Evolutionary conservation across 2,888 invertebrate species (phyloP).

Genomic region (Eupithecia insigniata): DNA sequence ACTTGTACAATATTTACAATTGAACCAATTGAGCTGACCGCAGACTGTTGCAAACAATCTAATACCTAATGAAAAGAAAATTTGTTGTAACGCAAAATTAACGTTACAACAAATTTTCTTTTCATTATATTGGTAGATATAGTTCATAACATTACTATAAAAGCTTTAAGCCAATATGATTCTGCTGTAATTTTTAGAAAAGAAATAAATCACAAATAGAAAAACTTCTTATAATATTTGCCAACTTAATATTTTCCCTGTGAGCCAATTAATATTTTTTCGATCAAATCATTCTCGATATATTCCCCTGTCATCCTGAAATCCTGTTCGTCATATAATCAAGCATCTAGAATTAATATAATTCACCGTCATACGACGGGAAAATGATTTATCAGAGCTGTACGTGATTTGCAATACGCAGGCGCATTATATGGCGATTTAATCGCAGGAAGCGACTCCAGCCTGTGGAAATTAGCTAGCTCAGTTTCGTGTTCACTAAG

Average conservation of each 20-base stretch:
- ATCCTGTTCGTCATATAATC: slow-evolving; percentile 18
- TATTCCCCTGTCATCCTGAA: slow-evolving; percentile 5
- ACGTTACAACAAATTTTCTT: neutral
- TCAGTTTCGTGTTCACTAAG: neutral
- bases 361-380: slow-evolving; percentile 52
- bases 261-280: too few relatives aligned
- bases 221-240: neutral
- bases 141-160: neutral
- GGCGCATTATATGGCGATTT: slow-evolving; percentile 59
- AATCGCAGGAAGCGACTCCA: slow-evolving; percentile 78
- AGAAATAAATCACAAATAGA: neutral
- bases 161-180: neutral
- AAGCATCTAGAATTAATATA: slow-evolving; percentile 48
- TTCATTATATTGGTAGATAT: too few relatives aligned
- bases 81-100: too few relatives aligned
- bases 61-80: too few relatives aligned
- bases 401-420: slow-evolving; percentile 75
- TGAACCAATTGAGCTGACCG: too few relatives aligned
- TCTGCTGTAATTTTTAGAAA: neutral
- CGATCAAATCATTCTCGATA: neutral
- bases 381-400: slow-evolving; percentile 78
- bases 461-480: slow-evolving; percentile 17
- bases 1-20: too few relatives aligned
- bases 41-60: too few relatives aligned
- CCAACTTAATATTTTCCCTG: neutral